A percentile compares a stretch with the other conserved stretches of the same genome.
Evolutionary conservation across 2,888 invertebrate genomes (phyloP).

Genomic region (Monopis laevigella): DNA sequence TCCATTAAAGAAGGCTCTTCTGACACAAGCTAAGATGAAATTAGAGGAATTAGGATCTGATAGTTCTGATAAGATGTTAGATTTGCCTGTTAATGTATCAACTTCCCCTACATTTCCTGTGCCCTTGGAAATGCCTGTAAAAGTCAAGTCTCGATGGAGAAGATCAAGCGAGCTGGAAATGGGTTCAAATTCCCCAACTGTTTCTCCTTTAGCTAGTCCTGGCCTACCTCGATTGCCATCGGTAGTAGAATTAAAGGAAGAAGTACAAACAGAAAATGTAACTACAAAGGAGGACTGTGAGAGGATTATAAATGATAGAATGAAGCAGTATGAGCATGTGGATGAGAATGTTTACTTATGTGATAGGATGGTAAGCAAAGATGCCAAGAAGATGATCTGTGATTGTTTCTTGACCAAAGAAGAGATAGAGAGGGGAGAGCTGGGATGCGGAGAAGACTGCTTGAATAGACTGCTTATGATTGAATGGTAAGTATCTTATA

Average conservation of each 20-base stretch:
- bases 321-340: slow-evolving; percentile 82
- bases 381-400: slow-evolving; percentile 93
- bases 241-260: slow-evolving; percentile 32
- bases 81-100: slow-evolving; percentile 31
- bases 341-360: slow-evolving; percentile 87
- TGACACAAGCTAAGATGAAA: slow-evolving; percentile 60
- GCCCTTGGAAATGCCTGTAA: slow-evolving; percentile 73
- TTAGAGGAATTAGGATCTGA: slow-evolving; percentile 69
- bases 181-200: slow-evolving; percentile 53
- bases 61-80: slow-evolving; percentile 44
- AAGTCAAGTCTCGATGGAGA: slow-evolving; percentile 83
- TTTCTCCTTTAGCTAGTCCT: slow-evolving; percentile 49
- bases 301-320: slow-evolving; percentile 59
- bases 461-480: slow-evolving; percentile 97
- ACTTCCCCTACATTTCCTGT: slow-evolving; percentile 53
- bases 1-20: slow-evolving; percentile 54
- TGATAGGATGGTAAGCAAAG: slow-evolving; percentile 87
- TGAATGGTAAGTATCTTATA: slow-evolving; percentile 78
- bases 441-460: slow-evolving; percentile 95
- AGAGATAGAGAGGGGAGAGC: slow-evolving; percentile 83
- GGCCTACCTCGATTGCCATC: slow-evolving; percentile 36
- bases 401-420: slow-evolving; percentile 93
- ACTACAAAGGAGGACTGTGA: slow-evolving; percentile 47
- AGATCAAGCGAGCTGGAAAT: slow-evolving; percentile 79
- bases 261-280: slow-evolving; percentile 26